phyloP scores from a whole-genome alignment of 1,140 invertebrate genomes.

The Metaphire vulgaris region DNA sequence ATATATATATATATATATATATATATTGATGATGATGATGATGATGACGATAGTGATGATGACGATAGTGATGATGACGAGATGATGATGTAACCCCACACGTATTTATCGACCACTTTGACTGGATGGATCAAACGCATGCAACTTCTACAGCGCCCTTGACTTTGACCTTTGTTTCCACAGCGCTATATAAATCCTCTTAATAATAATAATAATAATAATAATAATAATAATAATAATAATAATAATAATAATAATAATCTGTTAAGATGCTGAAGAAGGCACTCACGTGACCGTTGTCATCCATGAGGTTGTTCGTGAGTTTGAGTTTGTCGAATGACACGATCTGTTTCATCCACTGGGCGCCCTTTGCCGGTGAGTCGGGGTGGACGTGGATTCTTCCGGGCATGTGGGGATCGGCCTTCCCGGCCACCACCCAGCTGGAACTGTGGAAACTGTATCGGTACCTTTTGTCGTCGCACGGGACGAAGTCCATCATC shows the following conservation, averaged over 20 bases:
- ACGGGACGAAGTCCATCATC: constrained; percentile 90
- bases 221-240: background rate
- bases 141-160: no score
- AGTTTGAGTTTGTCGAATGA: constrained; percentile 97
- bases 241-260: background rate
- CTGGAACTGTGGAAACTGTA: constrained; percentile 98
- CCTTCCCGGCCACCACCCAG: constrained; percentile 73
- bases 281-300: constrained; percentile 98
- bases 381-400: constrained; percentile 95
- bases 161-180: no score
- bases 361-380: constrained; percentile 84
- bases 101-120: no score
- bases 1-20: constrained; percentile 21
- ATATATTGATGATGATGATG: background rate
- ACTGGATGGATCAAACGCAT: background rate
- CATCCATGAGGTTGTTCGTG: constrained; percentile 96
- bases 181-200: background rate
- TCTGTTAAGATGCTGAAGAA: no score
- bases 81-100: no score
- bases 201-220: background rate
- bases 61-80: background rate
- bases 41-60: background rate
- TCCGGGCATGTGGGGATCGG: constrained; percentile 73
- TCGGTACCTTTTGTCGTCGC: constrained; percentile 87
- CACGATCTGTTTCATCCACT: constrained; percentile 97